Percentiles rank a stretch among this genome's conserved stretches.
Evolutionary conservation across 2,113 vertebrate species (phyloP).

Genomic region (Ia io): DNA sequence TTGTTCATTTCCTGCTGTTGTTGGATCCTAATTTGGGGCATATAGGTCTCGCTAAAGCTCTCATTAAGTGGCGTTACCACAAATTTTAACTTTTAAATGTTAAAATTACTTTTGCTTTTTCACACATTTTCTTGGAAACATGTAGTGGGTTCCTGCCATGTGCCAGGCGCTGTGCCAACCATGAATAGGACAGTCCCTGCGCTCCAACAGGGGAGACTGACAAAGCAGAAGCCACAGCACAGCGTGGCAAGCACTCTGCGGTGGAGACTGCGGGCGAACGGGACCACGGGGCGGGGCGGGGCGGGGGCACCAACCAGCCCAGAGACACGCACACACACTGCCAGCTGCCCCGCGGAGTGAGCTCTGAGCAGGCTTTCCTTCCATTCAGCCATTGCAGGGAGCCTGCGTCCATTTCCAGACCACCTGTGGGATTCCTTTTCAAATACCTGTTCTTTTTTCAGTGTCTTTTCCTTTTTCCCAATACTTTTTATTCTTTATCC

Average conservation of each 20-base stretch:
- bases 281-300: accelerated
- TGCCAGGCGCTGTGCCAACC: background rate
- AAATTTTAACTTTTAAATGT: background rate
- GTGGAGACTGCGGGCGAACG: no score
- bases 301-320: background rate
- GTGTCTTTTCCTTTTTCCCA: background rate
- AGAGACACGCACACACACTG: no score
- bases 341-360: background rate
- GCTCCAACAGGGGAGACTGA: background rate
- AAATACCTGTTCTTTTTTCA: background rate
- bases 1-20: background rate
- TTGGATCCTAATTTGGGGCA: background rate
- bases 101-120: background rate
- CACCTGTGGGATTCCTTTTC: background rate
- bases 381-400: background rate
- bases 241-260: background rate
- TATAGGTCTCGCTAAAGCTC: background rate
- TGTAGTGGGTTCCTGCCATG: background rate
- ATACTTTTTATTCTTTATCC: background rate
- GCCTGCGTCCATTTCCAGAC: background rate
- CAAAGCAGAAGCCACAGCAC: background rate
- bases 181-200: background rate
- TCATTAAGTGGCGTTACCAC: background rate
- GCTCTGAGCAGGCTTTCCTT: background rate
- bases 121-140: background rate